These are phyloP conservation scores for Plebejus argus DNA, from an alignment of 2,888 invertebrate genomes.

Conservation along the genomic window DNA sequence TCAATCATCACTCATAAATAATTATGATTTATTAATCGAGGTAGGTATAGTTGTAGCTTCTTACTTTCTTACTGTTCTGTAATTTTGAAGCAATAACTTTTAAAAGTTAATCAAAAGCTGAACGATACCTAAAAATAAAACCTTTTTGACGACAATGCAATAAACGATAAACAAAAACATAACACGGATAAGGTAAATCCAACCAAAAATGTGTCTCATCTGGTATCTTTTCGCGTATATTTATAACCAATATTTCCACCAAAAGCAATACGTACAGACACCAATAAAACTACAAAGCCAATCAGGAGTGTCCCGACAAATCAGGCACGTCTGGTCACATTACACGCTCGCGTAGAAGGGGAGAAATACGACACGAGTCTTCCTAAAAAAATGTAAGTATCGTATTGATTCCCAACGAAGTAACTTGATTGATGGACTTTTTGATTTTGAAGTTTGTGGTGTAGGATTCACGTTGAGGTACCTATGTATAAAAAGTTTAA, in stretches of 20 bases:
- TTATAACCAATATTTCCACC: constrained; percentile 3
- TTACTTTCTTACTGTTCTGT: too few species aligned
- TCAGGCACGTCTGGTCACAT: constrained; percentile 24
- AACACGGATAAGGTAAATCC: neutral
- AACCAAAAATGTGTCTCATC: neutral
- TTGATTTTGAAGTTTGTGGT: neutral
- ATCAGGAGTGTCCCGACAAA: constrained; percentile 21
- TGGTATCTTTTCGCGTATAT: neutral
- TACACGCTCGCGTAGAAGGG: constrained; percentile 11
- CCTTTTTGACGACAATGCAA: too few species aligned
- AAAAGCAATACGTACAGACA: constrained; percentile 1
- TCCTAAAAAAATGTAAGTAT: constrained; percentile 4
- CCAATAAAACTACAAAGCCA: constrained; percentile 24
- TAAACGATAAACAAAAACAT: neutral
- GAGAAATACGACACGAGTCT: constrained; percentile 15
- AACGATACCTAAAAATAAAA: too few species aligned
- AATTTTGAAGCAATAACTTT: too few species aligned
- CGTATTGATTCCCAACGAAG: constrained; percentile 4
- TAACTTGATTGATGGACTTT: neutral
- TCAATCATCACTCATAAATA: too few species aligned
- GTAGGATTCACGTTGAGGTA: neutral
- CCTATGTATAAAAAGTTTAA: neutral
- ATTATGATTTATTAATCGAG: too few species aligned
- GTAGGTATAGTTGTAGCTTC: too few species aligned
- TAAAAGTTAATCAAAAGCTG: too few species aligned